Evolutionary conservation across 2,113 vertebrate species (phyloP), one percentile per base, ranked within the genome.

Genomic region (Hippolais icterina): DNA sequence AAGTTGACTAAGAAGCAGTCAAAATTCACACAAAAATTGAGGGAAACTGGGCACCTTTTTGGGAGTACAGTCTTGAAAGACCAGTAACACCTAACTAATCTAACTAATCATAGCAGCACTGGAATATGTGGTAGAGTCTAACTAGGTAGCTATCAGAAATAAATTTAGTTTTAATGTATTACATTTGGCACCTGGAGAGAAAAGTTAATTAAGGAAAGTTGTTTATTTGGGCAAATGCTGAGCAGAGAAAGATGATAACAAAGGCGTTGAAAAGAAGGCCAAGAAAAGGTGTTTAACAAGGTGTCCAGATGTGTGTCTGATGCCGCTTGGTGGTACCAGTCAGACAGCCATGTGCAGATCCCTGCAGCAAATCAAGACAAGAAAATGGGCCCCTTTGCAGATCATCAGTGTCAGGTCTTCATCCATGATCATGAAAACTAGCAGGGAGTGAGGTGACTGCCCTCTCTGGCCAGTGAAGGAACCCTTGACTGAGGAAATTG

Each of bases 371-470:
- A 71, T 14, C 8, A 61, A 20, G 20, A 49, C 11, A 25, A 52
- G 50, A 70, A 74, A 66, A 7, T 3, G 2, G 8, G 21, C 5
- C 10, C 46, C 1, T 16, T 66, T 47, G 7, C 7, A 49, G 11
- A 37, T 12, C 12, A 8, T 41, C 28, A 24, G 3, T 15, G 7
- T 57, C 49, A 57, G 6, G 2, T 70, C 31, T 59, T 25, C 9
- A n/a, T 21, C 44, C 2, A 5, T 10, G 15, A 9, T 53, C 56
- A 49, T 21, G 37, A 89, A n/a, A 5, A 61, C 5, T 19, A 31
- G 13, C 0, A 3, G 29, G 3, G 15, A 63, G 4, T 31, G 52
- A 75, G 13, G 9, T n/a, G 22, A 5, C 3, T 54, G 23, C 10
- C n/a, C 8, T 74, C 12, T 22, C 35, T 29, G 19, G 8, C 5